Conservation (phyloP, 1,140 invertebrate genomes). For the Scaptomyza hsui region DNA sequence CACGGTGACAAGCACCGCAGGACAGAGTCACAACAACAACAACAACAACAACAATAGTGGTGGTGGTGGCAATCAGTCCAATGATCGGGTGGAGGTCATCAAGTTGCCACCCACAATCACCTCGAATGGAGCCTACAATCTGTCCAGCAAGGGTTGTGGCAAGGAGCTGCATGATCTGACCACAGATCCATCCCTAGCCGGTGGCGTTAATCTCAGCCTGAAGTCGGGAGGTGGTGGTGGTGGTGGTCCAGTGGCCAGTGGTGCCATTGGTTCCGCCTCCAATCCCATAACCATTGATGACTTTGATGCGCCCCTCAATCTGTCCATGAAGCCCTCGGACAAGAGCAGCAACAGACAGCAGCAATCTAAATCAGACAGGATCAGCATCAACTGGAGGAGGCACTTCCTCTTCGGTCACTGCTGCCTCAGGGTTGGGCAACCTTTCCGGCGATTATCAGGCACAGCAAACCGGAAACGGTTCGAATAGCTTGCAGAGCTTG, state of each 20-base stretch:
- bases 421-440: constrained; percentile 34
- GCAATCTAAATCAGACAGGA: not conserved
- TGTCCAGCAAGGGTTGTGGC: constrained; percentile 70
- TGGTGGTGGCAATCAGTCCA: constrained; percentile 23
- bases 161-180: constrained; percentile 77
- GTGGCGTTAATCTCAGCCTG: constrained; percentile 77
- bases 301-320: constrained; percentile 91
- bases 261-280: constrained; percentile 76
- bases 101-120: constrained; percentile 87
- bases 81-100: constrained; percentile 90
- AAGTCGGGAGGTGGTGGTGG: constrained; percentile 41
- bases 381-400: constrained; percentile 7
- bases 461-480: constrained; percentile 24
- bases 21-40: not conserved
- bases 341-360: constrained; percentile 51
- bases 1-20: constrained; percentile 19
- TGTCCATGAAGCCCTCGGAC: constrained; percentile 90
- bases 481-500: constrained; percentile 79
- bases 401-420: constrained; percentile 17
- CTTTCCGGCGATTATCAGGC: constrained; percentile 58
- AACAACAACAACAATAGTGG: not conserved
- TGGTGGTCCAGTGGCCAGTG: constrained; percentile 28
- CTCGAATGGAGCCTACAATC: constrained; percentile 83
- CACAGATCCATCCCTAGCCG: constrained; percentile 49
- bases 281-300: constrained; percentile 85